These are phyloP conservation scores for Tanypteryx hageni DNA, from an alignment of 2,888 invertebrate genomes.

Conservation along the genomic window DNA sequence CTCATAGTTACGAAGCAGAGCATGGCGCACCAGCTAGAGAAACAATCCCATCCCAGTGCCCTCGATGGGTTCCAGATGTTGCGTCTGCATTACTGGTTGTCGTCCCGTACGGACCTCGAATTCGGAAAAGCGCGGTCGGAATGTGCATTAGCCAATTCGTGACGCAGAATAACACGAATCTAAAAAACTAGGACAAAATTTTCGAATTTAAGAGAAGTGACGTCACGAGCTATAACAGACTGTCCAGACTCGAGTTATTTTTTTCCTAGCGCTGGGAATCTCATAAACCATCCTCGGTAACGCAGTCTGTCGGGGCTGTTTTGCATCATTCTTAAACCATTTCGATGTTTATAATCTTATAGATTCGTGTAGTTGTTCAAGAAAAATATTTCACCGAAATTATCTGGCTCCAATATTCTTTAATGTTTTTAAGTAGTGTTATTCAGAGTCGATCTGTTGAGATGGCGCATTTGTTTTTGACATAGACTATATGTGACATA, in stretches of 20 bases:
- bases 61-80: conserved; percentile 24
- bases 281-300: not conserved
- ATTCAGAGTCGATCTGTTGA: no score
- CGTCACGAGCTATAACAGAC: not conserved
- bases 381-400: no score
- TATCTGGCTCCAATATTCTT: no score
- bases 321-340: not conserved
- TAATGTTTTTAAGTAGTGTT: no score
- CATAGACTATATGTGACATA: no score
- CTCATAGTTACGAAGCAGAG: not conserved
- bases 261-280: not conserved
- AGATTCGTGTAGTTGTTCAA: not conserved
- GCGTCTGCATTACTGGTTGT: not conserved
- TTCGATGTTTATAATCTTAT: not conserved
- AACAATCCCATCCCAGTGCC: not conserved
- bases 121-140: not conserved
- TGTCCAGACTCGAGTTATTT: not conserved
- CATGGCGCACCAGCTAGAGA: not conserved
- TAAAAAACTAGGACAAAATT: conserved; percentile 4
- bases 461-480: no score
- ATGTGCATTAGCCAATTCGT: conserved; percentile 1
- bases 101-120: conserved; percentile 11
- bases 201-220: not conserved
- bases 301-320: not conserved
- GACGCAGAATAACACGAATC: not conserved